These are phyloP conservation scores for Tetrax tetrax DNA, from an alignment of 2,113 vertebrate genomes.

Conservation along the genomic window DNA sequence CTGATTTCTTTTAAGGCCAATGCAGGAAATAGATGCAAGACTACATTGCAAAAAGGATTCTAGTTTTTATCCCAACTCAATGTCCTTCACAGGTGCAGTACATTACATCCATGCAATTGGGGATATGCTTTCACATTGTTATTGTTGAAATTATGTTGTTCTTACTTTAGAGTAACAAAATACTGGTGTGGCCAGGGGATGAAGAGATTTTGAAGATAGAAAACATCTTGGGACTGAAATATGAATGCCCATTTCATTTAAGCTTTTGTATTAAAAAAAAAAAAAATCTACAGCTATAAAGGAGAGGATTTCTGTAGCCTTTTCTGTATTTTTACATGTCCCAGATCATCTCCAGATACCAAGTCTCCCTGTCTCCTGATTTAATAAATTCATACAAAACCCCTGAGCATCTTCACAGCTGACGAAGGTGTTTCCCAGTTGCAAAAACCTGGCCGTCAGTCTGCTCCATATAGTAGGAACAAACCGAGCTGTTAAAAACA, in stretches of 20 bases:
- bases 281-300: neutral
- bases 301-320: neutral
- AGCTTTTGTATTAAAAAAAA: neutral
- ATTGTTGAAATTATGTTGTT: neutral
- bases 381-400: neutral
- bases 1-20: neutral
- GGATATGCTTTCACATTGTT: neutral
- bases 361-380: neutral
- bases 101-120: neutral
- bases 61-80: fast-evolving
- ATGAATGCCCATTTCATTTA: neutral
- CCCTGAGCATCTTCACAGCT: neutral
- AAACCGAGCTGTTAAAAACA: neutral
- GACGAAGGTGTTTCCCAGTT: neutral
- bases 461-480: neutral
- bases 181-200: neutral
- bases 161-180: neutral
- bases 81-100: neutral
- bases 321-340: neutral
- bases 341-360: neutral
- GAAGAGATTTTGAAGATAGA: neutral
- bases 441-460: neutral
- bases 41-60: neutral
- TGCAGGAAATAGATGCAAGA: neutral
- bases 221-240: neutral